Conservation (phyloP, 1,140 invertebrate species). For the Orchestia grillus region DNA sequence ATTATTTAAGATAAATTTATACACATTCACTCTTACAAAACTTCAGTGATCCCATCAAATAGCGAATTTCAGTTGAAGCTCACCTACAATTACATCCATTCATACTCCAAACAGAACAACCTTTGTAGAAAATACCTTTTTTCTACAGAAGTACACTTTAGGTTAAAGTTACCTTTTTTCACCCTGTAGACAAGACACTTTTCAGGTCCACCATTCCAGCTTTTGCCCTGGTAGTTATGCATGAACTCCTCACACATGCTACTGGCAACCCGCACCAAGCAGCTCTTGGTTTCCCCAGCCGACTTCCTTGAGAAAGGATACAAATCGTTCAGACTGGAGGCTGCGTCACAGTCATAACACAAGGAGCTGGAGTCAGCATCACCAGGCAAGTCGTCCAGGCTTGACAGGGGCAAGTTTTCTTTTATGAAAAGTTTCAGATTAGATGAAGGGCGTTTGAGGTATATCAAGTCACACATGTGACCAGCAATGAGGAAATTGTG, state of each 20-base stretch:
- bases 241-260: slow-evolving; percentile 19
- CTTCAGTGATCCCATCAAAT: no score
- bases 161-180: not conserved
- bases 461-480: slow-evolving; percentile 42
- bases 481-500: not conserved
- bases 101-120: not conserved
- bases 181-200: not conserved
- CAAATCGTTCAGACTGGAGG: slow-evolving; percentile 3
- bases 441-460: not conserved
- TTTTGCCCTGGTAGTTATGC: not conserved
- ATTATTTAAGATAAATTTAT: no score
- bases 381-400: not conserved
- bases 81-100: not conserved
- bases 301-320: slow-evolving; percentile 34
- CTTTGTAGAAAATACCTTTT: no score
- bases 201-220: not conserved
- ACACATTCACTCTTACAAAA: no score
- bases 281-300: not conserved
- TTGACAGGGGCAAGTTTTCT: not conserved
- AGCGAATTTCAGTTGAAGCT: no score
- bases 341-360: not conserved
- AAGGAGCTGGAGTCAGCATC: not conserved
- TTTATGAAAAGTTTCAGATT: slow-evolving; percentile 12
- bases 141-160: not conserved
- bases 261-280: not conserved